A percentile compares a stretch with the other conserved stretches of the same genome.
phyloP scores from a whole-genome alignment of 2,113 vertebrate genomes.

The Xenopus borealis region DNA sequence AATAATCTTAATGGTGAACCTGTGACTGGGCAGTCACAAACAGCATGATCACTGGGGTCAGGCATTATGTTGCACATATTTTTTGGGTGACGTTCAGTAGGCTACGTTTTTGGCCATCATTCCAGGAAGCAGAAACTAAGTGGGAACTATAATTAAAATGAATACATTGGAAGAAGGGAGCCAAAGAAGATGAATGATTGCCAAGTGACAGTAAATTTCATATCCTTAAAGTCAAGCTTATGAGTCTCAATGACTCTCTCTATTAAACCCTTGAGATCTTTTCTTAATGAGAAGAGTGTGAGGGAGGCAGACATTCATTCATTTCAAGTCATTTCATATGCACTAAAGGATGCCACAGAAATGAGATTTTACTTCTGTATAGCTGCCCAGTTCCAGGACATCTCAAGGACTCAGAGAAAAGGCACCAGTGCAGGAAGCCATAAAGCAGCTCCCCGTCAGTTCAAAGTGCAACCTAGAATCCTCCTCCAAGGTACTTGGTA shows the following conservation, averaged over 20 bases:
- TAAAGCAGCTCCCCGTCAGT: not conserved
- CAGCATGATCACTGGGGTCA: too few species aligned
- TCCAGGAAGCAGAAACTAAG: too few species aligned
- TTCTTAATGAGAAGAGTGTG: conserved; percentile 15
- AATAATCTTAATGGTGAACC: too few species aligned
- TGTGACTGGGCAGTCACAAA: too few species aligned
- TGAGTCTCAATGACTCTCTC: not conserved
- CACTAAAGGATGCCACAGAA: conserved; percentile 20
- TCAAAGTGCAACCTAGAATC: too few species aligned
- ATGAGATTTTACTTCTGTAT: conserved; percentile 15
- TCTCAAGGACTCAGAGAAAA: conserved; percentile 19
- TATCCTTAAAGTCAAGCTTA: not conserved
- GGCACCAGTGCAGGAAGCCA: not conserved
- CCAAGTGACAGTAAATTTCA: not conserved
- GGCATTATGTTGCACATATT: too few species aligned
- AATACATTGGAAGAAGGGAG: too few species aligned
- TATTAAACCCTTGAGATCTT: conserved; percentile 9
- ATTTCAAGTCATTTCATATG: conserved; percentile 24
- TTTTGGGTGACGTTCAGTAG: too few species aligned
- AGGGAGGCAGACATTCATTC: not conserved
- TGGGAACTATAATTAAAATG: too few species aligned
- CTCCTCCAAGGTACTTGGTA: too few species aligned
- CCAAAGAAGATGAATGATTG: too few species aligned
- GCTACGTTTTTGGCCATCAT: too few species aligned
- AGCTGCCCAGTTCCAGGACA: not conserved